Conservation (phyloP, 2,888 invertebrate genomes). For the Oligia fasciuncula region DNA sequence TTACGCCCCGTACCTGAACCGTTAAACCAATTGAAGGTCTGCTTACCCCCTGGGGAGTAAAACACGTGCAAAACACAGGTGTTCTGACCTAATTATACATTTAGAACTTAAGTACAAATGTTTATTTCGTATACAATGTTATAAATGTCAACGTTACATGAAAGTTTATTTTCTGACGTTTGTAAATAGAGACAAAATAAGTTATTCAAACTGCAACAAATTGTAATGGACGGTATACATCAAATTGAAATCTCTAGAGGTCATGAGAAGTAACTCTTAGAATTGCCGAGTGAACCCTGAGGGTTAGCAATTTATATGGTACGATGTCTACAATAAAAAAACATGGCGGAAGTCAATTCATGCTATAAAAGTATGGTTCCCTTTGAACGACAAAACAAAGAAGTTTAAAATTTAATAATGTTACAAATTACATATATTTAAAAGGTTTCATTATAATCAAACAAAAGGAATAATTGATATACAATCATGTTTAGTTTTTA, state of each 20-base stretch:
- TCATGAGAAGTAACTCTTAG: conserved; percentile 1
- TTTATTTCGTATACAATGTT: conserved; percentile 36
- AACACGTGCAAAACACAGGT: conserved; percentile 30
- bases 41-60: conserved; percentile 18
- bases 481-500: not conserved
- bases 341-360: not conserved
- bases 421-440: not conserved
- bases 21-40: conserved; percentile 43
- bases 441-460: not conserved
- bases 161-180: conserved; percentile 8
- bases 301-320: conserved; percentile 9
- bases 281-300: not conserved
- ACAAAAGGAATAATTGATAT: not conserved
- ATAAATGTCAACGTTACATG: conserved; percentile 11
- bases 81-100: conserved; percentile 52
- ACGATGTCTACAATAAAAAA: not conserved
- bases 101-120: conserved; percentile 34
- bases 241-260: conserved; percentile 8
- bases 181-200: conserved; percentile 23
- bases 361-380: not conserved
- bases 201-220: conserved; percentile 22
- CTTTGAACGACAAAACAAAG: not conserved
- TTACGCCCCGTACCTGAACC: conserved; percentile 12
- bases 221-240: conserved; percentile 10
- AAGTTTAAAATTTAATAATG: not conserved